phyloP scores from a whole-genome alignment of 2,888 invertebrate species.

The Scaptomyza reducta region DNA sequence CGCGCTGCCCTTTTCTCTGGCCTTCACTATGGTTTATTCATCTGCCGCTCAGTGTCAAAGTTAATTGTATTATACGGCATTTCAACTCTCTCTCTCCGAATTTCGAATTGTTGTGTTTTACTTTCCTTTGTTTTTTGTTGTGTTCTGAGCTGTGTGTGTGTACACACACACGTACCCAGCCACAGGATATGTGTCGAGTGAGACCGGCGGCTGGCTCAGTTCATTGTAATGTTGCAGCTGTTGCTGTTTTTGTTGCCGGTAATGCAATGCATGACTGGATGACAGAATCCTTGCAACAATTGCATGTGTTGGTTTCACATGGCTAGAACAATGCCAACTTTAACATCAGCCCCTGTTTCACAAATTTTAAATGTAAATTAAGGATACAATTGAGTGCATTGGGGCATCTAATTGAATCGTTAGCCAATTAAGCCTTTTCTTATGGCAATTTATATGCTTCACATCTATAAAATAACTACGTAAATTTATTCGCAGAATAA shows the following conservation, averaged over 20 bases:
- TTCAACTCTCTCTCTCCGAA: constrained; percentile 3
- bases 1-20: not conserved
- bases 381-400: not conserved
- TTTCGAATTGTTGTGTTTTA: not conserved
- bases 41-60: constrained; percentile 22
- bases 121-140: not conserved
- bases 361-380: constrained; percentile 24
- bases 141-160: not conserved
- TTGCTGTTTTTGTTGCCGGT: constrained; percentile 10
- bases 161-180: no score
- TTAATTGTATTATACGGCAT: constrained; percentile 22
- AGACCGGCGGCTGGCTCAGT: not conserved
- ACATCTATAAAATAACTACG: not conserved
- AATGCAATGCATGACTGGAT: constrained; percentile 40
- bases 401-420: not conserved
- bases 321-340: constrained; percentile 16
- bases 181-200: constrained; percentile 18
- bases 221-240: constrained; percentile 10
- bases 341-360: not conserved
- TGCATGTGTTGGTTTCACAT: not conserved
- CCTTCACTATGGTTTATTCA: constrained; percentile 4
- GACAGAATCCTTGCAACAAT: constrained; percentile 27
- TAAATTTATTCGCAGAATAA: constrained; percentile 1
- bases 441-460: not conserved
- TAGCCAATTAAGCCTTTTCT: not conserved